Conservation (phyloP, 1,140 invertebrate genomes). For the Eulimnadia texana region DNA sequence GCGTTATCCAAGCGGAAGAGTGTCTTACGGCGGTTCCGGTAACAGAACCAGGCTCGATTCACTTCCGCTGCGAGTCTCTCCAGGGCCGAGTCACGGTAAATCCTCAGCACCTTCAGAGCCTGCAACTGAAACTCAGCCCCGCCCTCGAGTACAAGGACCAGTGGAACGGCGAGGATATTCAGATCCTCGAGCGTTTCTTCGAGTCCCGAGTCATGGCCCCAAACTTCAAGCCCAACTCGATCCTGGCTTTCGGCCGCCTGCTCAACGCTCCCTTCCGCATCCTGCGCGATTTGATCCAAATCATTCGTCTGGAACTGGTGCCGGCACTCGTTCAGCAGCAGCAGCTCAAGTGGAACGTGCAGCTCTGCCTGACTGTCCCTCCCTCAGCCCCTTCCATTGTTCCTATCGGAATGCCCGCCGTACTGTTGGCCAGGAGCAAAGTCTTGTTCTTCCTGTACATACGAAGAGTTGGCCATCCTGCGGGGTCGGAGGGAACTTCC, state of each 20-base stretch:
- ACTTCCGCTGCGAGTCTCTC: constrained; percentile 72
- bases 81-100: constrained; percentile 74
- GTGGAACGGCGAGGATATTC: constrained; percentile 70
- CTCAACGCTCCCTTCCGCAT: constrained; percentile 67
- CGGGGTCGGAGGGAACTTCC: constrained; percentile 52
- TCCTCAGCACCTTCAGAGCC: constrained; percentile 68
- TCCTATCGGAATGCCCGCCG: constrained; percentile 65
- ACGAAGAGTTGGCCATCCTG: constrained; percentile 44
- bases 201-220: constrained; percentile 68
- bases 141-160: constrained; percentile 69
- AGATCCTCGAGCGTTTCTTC: constrained; percentile 81
- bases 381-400: constrained; percentile 68
- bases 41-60: constrained; percentile 70
- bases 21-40: constrained; percentile 46
- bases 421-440: constrained; percentile 66
- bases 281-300: constrained; percentile 79
- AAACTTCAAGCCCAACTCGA: constrained; percentile 75
- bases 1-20: constrained; percentile 68
- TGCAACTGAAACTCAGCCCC: constrained; percentile 76
- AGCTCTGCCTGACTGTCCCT: constrained; percentile 79
- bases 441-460: constrained; percentile 56
- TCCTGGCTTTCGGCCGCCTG: constrained; percentile 66
- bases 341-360: constrained; percentile 65
- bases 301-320: constrained; percentile 66
- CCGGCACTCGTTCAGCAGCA: constrained; percentile 46